Evolutionary conservation across 2,888 invertebrate species (phyloP), one percentile per base, ranked within the genome.

Genomic region (Meiosimyza platycephala): DNA sequence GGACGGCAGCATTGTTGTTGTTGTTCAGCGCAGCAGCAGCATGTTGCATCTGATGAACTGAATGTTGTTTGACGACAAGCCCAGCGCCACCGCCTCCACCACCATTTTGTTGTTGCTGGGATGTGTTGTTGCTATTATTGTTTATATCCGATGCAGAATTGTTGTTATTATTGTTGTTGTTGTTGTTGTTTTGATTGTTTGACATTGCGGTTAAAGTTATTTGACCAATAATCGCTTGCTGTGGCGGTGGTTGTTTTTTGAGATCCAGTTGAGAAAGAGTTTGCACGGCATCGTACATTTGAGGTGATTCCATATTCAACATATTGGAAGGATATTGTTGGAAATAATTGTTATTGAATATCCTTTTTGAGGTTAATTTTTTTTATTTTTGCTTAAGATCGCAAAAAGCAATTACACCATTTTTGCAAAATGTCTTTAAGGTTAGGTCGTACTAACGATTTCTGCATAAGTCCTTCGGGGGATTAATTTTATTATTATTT

Each of bases 231-330:
- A 85, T 85, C 48, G 86, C 86, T 82, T 86, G 86, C 72, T 84
- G 85, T 62, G 85, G 82, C 75, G 83, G 79, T 76, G 85, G 83
- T 80, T 88, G 85, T 77, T 87, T 87, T 79, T 87, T 87, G 48
- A 87, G 80, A 79, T 87, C 87, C 78, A 87, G 80, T 82, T 87
- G 88, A 75, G 87, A 84, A 78, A 87, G 82, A 72, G 87, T 84
- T 78, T 88, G 88, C 81, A 87, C 86, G 80, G 85, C 86, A 77
- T 88, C 88, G 83, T 88, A 88, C 88, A 88, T 88, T 82, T 88
- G 88, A 75, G 88, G 88, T 79, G 88, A 87, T 82, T 88, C 88
- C 88, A 88, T 88, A 82, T 85, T 86, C 80, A 86, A 84, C 86
- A 86, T 85, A 78, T 77, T 85, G 82, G 40, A 78, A 74, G 76